Evolutionary conservation across 2,888 invertebrate genomes (phyloP), one percentile per base, ranked within the genome.

Genomic region (Saturnia japonica): DNA sequence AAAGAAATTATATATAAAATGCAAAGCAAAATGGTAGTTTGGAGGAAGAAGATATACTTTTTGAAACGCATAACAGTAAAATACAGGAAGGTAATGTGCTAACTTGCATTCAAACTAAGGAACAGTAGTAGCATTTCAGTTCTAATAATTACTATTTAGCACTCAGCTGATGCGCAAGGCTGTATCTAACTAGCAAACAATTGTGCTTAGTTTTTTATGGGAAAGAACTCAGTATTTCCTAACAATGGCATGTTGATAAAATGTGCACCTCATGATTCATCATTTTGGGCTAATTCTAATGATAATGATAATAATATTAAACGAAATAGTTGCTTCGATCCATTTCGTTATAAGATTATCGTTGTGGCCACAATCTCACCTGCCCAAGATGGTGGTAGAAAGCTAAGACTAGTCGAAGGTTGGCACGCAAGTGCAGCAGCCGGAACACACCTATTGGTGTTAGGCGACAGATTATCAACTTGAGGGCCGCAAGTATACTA

Each of bases 131-230:
- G 57, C 47, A 69, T 69, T 64, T 57, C 64, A 40, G 54, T 67
- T 70, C 47, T 54, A 67, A 67, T 57, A 66, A 67, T 54, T 54
- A 40, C 78, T 82, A 81, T 85, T 86, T 83, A 85, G 75, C 83
- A 79, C 77, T 80, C 80, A 78, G 86, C 82, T 84, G 80, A 78
- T 79, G 74, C 73, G 74, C 85, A 88, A 87, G 87, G 87, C 72
- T 79, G 78, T 71, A 72, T 74, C 71, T 72, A 62, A 70, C 42
- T 73, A 69, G 64, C 28, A 64, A 19, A 64, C 57, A 34, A 70
- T 73, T 72, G 67, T 28, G 72, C 67, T 42, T 72, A 75, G 73
- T 72, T 75, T 68, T n/a, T 11, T 43, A 60, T 28, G 34, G 69
- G 57, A 70, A 71, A 67, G 42, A 60, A 47, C 40, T 19, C 40